Percentiles rank a stretch among this genome's conserved stretches.
These are phyloP conservation scores for Microcebus tavaratra DNA, from an alignment of 2,113 vertebrate species.

Conservation along the genomic window DNA sequence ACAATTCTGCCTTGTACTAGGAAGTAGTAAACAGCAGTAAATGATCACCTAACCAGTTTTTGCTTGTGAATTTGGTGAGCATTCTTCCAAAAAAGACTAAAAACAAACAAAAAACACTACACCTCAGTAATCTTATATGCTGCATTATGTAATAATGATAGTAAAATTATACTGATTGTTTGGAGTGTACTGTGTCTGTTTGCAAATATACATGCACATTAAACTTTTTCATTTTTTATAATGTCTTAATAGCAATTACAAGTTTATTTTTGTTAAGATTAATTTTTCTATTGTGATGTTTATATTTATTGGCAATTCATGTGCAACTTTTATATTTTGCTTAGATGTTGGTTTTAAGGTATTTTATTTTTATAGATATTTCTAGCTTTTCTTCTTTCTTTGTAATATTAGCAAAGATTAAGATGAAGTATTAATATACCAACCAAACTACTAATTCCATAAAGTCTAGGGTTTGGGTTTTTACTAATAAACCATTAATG, in stretches of 20 bases:
- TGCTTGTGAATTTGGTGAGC: conserved; percentile 84
- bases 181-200: conserved; percentile 89
- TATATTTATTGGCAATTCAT: conserved; percentile 81
- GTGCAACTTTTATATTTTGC: conserved; percentile 78
- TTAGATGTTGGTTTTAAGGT: conserved; percentile 76
- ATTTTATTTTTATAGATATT: conserved; percentile 71
- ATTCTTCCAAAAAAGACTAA: conserved; percentile 85
- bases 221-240: conserved; percentile 86
- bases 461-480: conserved; percentile 58
- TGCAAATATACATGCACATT: conserved; percentile 87
- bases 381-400: conserved; percentile 67
- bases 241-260: conserved; percentile 88
- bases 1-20: background rate
- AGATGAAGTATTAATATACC: conserved; percentile 62
- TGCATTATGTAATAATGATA: conserved; percentile 92
- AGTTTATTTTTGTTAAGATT: conserved; percentile 78
- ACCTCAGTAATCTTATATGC: conserved; percentile 96
- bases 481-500: conserved; percentile 63
- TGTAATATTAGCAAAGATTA: conserved; percentile 62
- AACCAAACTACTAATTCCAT: conserved; percentile 75
- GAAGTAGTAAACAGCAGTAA: background rate
- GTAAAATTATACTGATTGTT: conserved; percentile 89
- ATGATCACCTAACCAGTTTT: conserved; percentile 26
- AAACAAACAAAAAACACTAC: conserved; percentile 85
- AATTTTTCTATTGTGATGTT: conserved; percentile 78